Percentiles rank a stretch among this genome's conserved stretches.
Evolutionary conservation across 2,888 invertebrate species (phyloP).

Genomic region (Pseudeuparius sepicola): DNA sequence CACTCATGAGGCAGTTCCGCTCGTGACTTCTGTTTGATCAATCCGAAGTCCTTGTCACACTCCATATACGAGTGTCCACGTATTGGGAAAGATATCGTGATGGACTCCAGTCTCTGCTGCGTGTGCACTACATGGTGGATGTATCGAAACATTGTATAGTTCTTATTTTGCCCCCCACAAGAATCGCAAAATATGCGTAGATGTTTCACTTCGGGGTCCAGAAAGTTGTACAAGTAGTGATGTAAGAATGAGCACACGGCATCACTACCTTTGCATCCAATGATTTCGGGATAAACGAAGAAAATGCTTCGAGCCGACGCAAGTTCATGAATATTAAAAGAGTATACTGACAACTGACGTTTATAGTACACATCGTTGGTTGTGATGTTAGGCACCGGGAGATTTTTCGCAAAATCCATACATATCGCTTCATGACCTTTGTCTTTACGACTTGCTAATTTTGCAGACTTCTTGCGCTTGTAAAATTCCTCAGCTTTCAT

Average conservation of each 20-base stretch:
- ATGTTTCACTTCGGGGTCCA: not conserved
- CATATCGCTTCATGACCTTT: slow-evolving; percentile 8
- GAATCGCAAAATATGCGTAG: too few relatives aligned
- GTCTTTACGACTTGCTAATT: not conserved
- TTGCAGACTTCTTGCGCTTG: too few relatives aligned
- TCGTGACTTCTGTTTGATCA: too few relatives aligned
- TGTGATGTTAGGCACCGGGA: slow-evolving; percentile 20
- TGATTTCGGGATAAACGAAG: slow-evolving; percentile 5
- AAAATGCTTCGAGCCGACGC: slow-evolving; percentile 6
- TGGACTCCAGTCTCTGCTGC: too few relatives aligned
- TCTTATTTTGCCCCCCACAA: slow-evolving; percentile 8
- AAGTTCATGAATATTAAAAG: slow-evolving; percentile 15
- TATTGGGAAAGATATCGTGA: slow-evolving; percentile 1
- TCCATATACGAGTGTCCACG: slow-evolving; percentile 4
- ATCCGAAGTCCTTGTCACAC: slow-evolving; percentile 4
- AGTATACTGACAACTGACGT: slow-evolving; percentile 12
- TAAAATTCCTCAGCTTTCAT: slow-evolving; percentile 8
- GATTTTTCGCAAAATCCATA: slow-evolving; percentile 12
- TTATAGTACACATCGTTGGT: slow-evolving; percentile 24
- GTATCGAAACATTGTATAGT: slow-evolving; percentile 4
- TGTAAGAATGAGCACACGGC: slow-evolving; percentile 4
- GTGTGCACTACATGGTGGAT: slow-evolving; percentile 1
- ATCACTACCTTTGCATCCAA: not conserved
- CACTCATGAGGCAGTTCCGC: too few relatives aligned
- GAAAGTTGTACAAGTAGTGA: slow-evolving; percentile 7